Conservation (phyloP, 2,113 vertebrate species). For the Cheilinus undulatus region DNA sequence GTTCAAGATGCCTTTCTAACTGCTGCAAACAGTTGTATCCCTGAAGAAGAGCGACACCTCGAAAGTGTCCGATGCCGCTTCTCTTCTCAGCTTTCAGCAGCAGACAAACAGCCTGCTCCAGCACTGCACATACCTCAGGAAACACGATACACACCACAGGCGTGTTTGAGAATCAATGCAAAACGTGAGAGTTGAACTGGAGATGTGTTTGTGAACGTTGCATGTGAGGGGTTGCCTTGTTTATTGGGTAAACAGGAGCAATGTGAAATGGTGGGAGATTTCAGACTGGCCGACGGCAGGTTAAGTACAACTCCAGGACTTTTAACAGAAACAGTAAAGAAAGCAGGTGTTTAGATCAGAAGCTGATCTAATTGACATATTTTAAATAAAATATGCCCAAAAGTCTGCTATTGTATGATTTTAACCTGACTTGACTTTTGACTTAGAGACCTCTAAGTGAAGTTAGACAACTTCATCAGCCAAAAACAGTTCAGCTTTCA, state of each 20-base stretch:
- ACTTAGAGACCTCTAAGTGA: too few species aligned
- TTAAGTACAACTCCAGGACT: not conserved
- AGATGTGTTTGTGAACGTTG: constrained; percentile 1
- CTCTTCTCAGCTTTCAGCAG: constrained; percentile 28
- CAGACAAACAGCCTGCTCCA: constrained; percentile 19
- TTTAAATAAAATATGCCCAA: too few species aligned
- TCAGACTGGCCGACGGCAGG: not conserved
- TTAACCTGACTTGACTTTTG: too few species aligned
- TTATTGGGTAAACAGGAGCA: not conserved
- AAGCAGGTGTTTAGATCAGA: too few species aligned
- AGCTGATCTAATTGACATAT: too few species aligned
- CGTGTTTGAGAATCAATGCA: constrained; percentile 24
- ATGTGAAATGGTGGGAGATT: not conserved
- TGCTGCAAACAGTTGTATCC: constrained; percentile 17
- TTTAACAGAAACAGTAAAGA: too few species aligned
- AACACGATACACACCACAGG: constrained; percentile 40
- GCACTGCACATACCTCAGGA: constrained; percentile 51
- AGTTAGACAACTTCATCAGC: too few species aligned
- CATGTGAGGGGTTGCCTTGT: constrained; percentile 14
- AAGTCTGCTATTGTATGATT: too few species aligned
- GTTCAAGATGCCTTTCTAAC: constrained; percentile 42
- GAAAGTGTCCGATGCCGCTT: constrained; percentile 17
- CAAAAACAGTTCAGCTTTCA: too few species aligned
- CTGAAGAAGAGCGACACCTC: constrained; percentile 5
- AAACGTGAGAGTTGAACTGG: constrained; percentile 24